A percentile compares a stretch with the other conserved stretches of the same genome.
Conservation (phyloP, 1,140 invertebrate genomes). For the Leguminivora glycinivorella region DNA sequence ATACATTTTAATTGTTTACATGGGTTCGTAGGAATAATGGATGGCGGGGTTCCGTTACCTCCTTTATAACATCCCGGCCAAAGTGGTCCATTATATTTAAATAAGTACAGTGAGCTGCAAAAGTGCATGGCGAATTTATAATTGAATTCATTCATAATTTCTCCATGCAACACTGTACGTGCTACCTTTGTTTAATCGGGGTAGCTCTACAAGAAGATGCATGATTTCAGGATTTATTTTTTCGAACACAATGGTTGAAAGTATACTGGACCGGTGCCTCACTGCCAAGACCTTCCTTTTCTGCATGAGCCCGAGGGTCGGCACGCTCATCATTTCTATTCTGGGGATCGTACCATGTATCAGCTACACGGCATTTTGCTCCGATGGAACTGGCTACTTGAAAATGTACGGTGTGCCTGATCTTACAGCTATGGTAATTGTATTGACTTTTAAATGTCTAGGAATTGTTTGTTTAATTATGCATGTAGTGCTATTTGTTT, state of each 20-base stretch:
- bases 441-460: conserved; percentile 37
- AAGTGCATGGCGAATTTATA: too few relatives aligned
- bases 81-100: too few relatives aligned
- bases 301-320: conserved; percentile 38
- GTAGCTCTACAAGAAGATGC: background rate
- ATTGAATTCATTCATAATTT: too few relatives aligned
- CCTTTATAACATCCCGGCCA: too few relatives aligned
- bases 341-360: conserved; percentile 38
- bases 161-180: too few relatives aligned
- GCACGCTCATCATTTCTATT: conserved; percentile 41
- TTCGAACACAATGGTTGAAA: background rate
- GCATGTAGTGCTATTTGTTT: conserved; percentile 41
- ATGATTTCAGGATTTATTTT: background rate
- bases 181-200: too few relatives aligned
- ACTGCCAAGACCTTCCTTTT: conserved; percentile 41
- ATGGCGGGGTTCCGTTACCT: too few relatives aligned
- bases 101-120: too few relatives aligned
- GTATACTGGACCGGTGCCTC: conserved; percentile 28
- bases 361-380: conserved; percentile 35
- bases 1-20: too few relatives aligned
- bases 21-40: too few relatives aligned
- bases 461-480: conserved; percentile 38
- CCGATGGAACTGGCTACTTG: conserved; percentile 31
- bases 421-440: conserved; percentile 29
- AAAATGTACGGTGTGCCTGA: conserved; percentile 27